Conservation (phyloP, 2,888 invertebrate genomes). For the Lycaena phlaeas region DNA sequence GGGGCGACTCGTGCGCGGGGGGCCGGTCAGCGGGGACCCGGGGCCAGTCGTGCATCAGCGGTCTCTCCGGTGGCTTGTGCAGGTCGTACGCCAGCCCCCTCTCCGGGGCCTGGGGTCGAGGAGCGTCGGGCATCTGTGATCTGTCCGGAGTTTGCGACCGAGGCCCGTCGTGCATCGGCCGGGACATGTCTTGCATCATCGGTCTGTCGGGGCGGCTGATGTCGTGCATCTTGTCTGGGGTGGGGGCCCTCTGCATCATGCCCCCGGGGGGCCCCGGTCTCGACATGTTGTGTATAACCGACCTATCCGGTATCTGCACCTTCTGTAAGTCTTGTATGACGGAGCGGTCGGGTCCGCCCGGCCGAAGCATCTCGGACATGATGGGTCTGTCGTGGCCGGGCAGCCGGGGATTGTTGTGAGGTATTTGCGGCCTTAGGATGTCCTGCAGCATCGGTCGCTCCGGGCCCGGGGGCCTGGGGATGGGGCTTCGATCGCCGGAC, state of each 20-base stretch:
- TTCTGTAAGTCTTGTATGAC: neutral
- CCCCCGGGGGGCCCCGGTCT: slow-evolving; percentile 15
- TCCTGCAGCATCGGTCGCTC: slow-evolving; percentile 18
- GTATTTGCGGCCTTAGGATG: slow-evolving; percentile 11
- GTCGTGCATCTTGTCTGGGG: slow-evolving; percentile 18
- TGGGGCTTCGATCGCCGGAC: slow-evolving; percentile 3
- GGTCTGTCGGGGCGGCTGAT: slow-evolving; percentile 12
- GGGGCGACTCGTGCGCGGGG: slow-evolving; percentile 9
- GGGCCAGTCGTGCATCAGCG: slow-evolving; percentile 15
- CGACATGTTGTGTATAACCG: slow-evolving; percentile 13
- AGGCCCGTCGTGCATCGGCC: slow-evolving; percentile 9
- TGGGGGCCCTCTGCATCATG: slow-evolving; percentile 13
- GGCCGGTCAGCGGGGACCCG: neutral
- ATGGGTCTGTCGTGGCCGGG: slow-evolving; percentile 1
- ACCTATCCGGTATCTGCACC: slow-evolving; percentile 10
- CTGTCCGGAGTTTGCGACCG: slow-evolving; percentile 10
- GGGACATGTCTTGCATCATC: slow-evolving; percentile 9
- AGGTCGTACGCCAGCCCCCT: slow-evolving; percentile 11
- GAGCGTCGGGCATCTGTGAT: slow-evolving; percentile 10
- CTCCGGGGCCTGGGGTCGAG: slow-evolving; percentile 8
- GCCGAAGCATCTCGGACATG: neutral
- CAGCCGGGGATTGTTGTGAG: slow-evolving; percentile 12
- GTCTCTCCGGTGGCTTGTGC: slow-evolving; percentile 10
- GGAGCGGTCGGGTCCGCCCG: slow-evolving; percentile 1
- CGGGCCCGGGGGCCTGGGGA: slow-evolving; percentile 16